Conservation (phyloP, 1,140 invertebrate species). For the Heterodera schachtii region DNA sequence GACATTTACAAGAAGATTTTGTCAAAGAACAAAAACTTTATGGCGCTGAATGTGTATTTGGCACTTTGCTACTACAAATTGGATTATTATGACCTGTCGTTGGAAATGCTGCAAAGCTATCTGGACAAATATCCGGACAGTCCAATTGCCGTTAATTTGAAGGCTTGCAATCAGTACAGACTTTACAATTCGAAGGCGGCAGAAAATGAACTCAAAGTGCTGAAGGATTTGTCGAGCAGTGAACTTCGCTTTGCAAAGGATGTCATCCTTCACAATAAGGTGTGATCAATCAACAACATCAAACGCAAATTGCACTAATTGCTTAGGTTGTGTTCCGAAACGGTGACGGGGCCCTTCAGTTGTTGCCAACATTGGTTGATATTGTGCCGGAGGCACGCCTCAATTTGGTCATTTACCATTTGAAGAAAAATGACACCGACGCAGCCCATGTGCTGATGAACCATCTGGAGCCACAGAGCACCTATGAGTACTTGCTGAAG, state of each 20-base stretch:
- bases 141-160: constrained; percentile 90
- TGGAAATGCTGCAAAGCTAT: constrained; percentile 88
- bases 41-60: constrained; percentile 94
- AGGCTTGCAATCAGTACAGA: constrained; percentile 84
- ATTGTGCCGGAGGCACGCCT: constrained; percentile 92
- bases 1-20: constrained; percentile 96
- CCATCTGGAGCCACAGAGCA: constrained; percentile 85
- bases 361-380: constrained; percentile 86
- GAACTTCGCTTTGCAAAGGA: constrained; percentile 66
- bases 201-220: constrained; percentile 70
- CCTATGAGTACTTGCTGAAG: constrained; percentile 94
- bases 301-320: constrained; percentile 13
- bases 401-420: constrained; percentile 92
- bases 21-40: constrained; percentile 84
- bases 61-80: constrained; percentile 96
- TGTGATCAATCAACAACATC: constrained; percentile 65
- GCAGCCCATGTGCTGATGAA: constrained; percentile 89
- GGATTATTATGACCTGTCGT: constrained; percentile 76
- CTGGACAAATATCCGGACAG: constrained; percentile 88
- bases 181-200: constrained; percentile 91
- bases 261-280: constrained; percentile 89
- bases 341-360: constrained; percentile 87
- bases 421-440: constrained; percentile 84
- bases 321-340: constrained; percentile 79
- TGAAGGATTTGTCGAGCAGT: constrained; percentile 50